Evolutionary conservation across 2,797 vertebrate genomes (phyloP).

Genomic region (Nyctibius grandis): DNA sequence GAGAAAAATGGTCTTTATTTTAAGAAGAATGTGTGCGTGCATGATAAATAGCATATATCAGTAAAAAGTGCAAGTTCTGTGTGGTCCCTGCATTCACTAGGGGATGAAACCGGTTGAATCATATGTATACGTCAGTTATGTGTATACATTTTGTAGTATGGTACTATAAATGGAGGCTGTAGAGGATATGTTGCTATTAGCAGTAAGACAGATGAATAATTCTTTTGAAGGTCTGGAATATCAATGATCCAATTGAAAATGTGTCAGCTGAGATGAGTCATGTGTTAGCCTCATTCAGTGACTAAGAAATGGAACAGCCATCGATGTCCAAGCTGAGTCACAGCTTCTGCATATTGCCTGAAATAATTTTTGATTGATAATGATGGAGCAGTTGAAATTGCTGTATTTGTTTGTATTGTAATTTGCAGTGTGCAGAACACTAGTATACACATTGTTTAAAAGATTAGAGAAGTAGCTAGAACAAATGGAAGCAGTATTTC

Average conservation of each 20-base stretch:
- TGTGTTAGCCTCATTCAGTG: conserved; percentile 27
- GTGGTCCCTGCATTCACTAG: neutral
- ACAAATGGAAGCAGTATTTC: neutral
- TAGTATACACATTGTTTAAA: neutral
- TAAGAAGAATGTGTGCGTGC: neutral
- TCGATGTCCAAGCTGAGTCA: conserved; percentile 54
- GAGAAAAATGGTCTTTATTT: neutral
- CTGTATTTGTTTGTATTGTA: neutral
- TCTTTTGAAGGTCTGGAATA: conserved; percentile 39
- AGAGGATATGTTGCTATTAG: neutral
- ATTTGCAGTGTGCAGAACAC: neutral
- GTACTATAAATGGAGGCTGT: neutral
- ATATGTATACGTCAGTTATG: neutral
- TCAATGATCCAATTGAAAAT: conserved; percentile 42
- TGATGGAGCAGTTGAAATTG: neutral
- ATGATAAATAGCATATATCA: neutral
- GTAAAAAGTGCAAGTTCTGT: neutral
- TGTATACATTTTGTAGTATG: neutral
- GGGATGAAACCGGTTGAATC: neutral
- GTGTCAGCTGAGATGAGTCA: conserved; percentile 54
- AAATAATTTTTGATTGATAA: conserved; percentile 38
- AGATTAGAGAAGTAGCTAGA: neutral
- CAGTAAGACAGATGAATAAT: conserved; percentile 24
- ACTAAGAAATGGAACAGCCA: conserved; percentile 15
- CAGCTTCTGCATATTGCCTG: conserved; percentile 22